Conservation (phyloP, 1,140 invertebrate genomes). For the Papilio polyxenes region DNA sequence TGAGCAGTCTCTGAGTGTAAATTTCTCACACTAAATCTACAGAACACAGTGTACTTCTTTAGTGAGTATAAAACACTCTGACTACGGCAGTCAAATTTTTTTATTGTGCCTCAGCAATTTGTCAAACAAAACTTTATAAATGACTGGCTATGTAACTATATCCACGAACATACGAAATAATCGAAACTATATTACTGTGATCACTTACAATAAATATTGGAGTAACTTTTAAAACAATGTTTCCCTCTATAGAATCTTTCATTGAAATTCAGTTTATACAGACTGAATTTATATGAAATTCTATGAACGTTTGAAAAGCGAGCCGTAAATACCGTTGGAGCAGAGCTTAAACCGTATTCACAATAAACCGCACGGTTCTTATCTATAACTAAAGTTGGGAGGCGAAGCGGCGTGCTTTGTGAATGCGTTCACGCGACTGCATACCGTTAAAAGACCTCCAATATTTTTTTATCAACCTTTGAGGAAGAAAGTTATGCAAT, state of each 20-base stretch:
- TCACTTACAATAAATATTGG: background rate
- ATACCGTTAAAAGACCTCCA: background rate
- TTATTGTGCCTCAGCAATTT: background rate
- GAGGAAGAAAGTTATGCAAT: background rate
- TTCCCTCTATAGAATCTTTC: background rate
- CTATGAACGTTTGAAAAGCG: slow-evolving; percentile 21
- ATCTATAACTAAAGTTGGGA: slow-evolving; percentile 16
- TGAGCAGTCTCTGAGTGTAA: background rate
- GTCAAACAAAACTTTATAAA: background rate
- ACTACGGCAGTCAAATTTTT: background rate
- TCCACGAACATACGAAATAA: background rate
- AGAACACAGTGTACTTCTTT: background rate
- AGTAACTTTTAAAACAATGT: slow-evolving; percentile 8
- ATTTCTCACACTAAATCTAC: background rate
- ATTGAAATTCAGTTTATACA: slow-evolving; percentile 17
- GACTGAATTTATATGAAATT: slow-evolving; percentile 28
- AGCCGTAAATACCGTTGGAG: background rate
- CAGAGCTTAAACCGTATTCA: slow-evolving; percentile 25
- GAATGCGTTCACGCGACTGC: slow-evolving; percentile 20
- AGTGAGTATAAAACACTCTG: background rate
- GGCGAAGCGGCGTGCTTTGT: slow-evolving; percentile 13
- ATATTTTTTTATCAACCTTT: slow-evolving; percentile 2
- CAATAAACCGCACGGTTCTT: slow-evolving; percentile 21
- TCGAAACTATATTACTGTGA: background rate
- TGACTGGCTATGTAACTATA: background rate